Percentiles rank a stretch among this genome's conserved stretches.
phyloP scores from a whole-genome alignment of 2,113 vertebrate genomes.

The Chaenocephalus aceratus region DNA sequence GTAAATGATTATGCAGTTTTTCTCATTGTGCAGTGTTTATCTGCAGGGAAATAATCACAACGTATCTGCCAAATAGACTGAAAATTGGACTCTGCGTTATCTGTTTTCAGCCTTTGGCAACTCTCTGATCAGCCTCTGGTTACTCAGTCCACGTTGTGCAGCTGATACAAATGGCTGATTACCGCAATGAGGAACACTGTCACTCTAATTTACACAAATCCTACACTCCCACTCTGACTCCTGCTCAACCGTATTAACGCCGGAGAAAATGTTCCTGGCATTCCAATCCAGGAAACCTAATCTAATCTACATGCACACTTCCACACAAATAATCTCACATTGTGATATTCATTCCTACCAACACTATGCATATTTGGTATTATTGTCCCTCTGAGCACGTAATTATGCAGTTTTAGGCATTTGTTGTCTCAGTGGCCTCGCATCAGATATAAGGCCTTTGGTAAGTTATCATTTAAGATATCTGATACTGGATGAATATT shows the following conservation, averaged over 20 bases:
- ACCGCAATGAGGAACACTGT: constrained; percentile 74
- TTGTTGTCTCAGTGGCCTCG: constrained; percentile 15
- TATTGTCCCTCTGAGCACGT: constrained; percentile 51
- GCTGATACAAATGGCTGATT: constrained; percentile 73
- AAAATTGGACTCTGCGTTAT: constrained; percentile 58
- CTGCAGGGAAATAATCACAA: constrained; percentile 33
- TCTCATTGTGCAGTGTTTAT: constrained; percentile 53
- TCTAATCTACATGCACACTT: constrained; percentile 65
- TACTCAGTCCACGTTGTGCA: constrained; percentile 40
- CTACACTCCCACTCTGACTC: constrained; percentile 59
- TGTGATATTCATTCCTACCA: constrained; percentile 57
- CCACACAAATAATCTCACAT: constrained; percentile 63
- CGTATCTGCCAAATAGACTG: constrained; percentile 37
- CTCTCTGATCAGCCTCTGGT: constrained; percentile 31
- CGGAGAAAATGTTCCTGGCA: constrained; percentile 56
- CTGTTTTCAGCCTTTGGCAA: constrained; percentile 37
- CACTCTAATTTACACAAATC: constrained; percentile 75
- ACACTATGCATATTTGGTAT: constrained; percentile 57
- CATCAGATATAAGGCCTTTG: constrained; percentile 19
- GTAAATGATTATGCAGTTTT: constrained; percentile 32
- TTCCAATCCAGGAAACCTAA: constrained; percentile 61
- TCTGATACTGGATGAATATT: constrained; percentile 10
- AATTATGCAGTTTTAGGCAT: constrained; percentile 51
- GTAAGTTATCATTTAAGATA: constrained; percentile 24
- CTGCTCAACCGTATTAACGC: constrained; percentile 65